A percentile compares a stretch with the other conserved stretches of the same genome.
These are phyloP conservation scores for Hydrophis major DNA, from an alignment of 2,797 vertebrate genomes.

Conservation along the genomic window DNA sequence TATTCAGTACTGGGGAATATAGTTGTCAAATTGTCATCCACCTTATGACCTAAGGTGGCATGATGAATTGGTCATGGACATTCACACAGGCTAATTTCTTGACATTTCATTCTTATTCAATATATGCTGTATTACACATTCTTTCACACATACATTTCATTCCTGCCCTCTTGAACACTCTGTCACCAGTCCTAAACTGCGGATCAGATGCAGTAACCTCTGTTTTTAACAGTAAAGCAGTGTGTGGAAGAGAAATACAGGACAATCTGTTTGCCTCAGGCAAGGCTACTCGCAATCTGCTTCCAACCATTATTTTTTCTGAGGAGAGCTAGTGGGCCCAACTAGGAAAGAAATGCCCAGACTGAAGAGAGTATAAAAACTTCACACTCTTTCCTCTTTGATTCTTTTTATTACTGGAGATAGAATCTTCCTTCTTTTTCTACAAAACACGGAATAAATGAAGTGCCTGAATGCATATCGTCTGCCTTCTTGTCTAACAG, in stretches of 20 bases:
- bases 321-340: not conserved
- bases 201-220: not conserved
- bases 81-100: not conserved
- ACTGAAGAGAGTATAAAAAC: not conserved
- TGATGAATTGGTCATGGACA: not conserved
- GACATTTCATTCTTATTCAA: not conserved
- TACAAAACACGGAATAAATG: not conserved
- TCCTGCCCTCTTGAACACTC: too few species aligned
- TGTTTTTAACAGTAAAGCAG: not conserved
- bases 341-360: not conserved
- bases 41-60: not conserved
- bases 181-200: not conserved
- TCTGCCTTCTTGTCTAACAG: not conserved
- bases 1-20: too few species aligned
- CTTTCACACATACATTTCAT: not conserved
- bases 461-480: not conserved
- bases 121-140: not conserved
- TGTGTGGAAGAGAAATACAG: not conserved
- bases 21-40: not conserved
- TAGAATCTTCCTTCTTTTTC: not conserved
- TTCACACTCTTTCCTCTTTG: not conserved
- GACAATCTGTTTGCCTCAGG: not conserved
- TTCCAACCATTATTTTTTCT: not conserved
- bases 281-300: fast-evolving
- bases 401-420: not conserved